Conservation (phyloP, 2,797 vertebrate genomes). For the Gadopsis bispinosus region DNA sequence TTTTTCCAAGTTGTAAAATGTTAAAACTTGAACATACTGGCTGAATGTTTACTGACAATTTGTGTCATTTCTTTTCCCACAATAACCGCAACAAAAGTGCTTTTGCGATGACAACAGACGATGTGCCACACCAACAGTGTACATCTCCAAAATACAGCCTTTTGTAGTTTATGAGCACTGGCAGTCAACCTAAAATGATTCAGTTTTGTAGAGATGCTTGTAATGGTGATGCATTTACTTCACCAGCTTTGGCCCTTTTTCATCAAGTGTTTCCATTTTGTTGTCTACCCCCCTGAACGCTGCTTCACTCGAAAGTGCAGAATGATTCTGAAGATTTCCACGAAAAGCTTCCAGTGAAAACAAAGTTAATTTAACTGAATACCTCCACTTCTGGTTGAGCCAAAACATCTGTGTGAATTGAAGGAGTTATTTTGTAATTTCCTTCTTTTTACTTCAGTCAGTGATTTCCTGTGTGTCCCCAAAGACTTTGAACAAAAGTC, state of each 20-base stretch:
- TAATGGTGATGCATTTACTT: not conserved
- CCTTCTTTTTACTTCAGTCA: slow-evolving; percentile 6
- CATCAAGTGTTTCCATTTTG: not conserved
- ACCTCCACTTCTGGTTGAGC: not conserved
- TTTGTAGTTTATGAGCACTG: not conserved
- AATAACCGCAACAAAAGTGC: not conserved
- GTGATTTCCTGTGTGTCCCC: slow-evolving; percentile 40
- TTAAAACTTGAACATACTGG: not conserved
- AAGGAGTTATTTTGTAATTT: not conserved
- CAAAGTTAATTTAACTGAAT: not conserved
- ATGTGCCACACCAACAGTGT: not conserved
- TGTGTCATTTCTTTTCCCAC: not conserved
- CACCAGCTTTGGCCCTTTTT: not conserved
- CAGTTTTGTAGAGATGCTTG: not conserved
- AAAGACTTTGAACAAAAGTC: slow-evolving; percentile 11
- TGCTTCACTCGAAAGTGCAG: not conserved
- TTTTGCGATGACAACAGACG: not conserved
- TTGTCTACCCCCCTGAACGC: not conserved
- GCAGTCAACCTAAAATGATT: not conserved
- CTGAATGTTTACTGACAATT: not conserved
- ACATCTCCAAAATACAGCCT: not conserved
- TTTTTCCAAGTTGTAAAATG: not conserved
- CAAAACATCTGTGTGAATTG: not conserved
- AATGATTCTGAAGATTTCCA: slow-evolving; percentile 3
- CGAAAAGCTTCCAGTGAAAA: not conserved